Base-by-base conservation (phyloP, 2,113 vertebrate genomes). In the Corynorhinus townsendii region DNA sequence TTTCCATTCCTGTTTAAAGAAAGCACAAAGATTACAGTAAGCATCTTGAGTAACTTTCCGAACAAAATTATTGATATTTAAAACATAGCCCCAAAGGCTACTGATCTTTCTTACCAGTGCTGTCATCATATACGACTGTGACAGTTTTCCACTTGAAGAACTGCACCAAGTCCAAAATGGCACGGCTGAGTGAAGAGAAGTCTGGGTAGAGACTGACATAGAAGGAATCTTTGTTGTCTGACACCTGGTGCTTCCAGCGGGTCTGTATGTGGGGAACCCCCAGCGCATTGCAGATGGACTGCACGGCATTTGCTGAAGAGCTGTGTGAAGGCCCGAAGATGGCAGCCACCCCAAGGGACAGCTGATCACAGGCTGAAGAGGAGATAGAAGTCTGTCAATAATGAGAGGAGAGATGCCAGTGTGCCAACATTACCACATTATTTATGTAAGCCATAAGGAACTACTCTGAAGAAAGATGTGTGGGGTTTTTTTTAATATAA, bases 81-180 rank as follows among this genome's bases (percentile, higher is more conserved):
- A 90, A 69, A 38, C 20, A 43, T 1, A 76, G 35, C n/a, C 33
- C 30, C 52, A 43, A 75, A 73, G 10, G 73, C 19, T 26, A 7
- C 62, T 16, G 28, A 38, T 71, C 49, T 56, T 54, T 97, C 99
- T 99, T 99, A 99, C 99, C 99, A 73, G 99, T 99, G 98, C 99
- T 99, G 98, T 99, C 99, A 96, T 99, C 99, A 35, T 99, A 99
- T 56, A 99, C 99, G 96, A 99, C 99, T 0, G 99, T 99, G 94
- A 99, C 99, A 0, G 99, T 99, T 98, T 99, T 99, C 99, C 99
- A 99, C 98, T 99, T 99, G 99, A 99, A 99, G 98, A 99, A 99
- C 97, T 99, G 99, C 81, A 99, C 99, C 98, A 99, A 98, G 98
- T 99, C 99, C 97, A 99, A 98, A 96, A 99, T 99, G 97, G 99